Base-by-base conservation (phyloP, 2,113 vertebrate genomes). In the Lamprologus sp. region DNA sequence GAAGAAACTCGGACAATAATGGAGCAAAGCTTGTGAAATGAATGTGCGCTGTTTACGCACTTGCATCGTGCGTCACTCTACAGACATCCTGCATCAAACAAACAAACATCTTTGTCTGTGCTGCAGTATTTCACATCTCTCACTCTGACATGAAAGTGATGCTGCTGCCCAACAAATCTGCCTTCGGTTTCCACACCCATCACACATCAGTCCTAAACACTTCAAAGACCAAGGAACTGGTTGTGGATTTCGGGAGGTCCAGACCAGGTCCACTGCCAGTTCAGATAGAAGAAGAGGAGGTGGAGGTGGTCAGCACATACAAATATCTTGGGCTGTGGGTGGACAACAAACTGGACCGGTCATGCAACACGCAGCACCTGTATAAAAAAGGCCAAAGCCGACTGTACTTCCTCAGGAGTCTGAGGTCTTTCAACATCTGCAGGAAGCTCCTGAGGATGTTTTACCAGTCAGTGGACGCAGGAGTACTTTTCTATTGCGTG, bases 221-320 rank as follows among this genome's bases (percentile, higher is more conserved):
- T 40, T 40, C 37, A 40, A 40, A 40, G 37, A 40, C 37, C 5
- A 40, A 40, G 37, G 37, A 40, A 40, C 37, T 0, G 10, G 37
- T 40, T 40, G 37, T 40, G 37, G 37, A 40, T 5, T 40, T 40
- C 1, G 0, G 37, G 37, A 40, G 0, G 37, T 40, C 37, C 37
- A 40, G 11, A 12, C 5, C 37, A 40, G 37, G 0, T 40, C 10
- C 0, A 0, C 37, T 40, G 5, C 37, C 37, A 40, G 37, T 40
- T 40, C 37, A 12, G 37, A 40, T 40, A 40, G 37, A 12, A 0
- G 37, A 0, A 5, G 37, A 40, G 37, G 37, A 40, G 5, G 37
- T 40, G 37, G 37, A 40, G 37, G 37, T 40, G 37, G 37, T 40
- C 37, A 40, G 5, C 37, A 40, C 37, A 0, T 40, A 40, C 10